Evolutionary conservation across 2,797 vertebrate genomes (phyloP), one percentile per base, ranked within the genome.

Genomic region (Phalloptychus januarius): DNA sequence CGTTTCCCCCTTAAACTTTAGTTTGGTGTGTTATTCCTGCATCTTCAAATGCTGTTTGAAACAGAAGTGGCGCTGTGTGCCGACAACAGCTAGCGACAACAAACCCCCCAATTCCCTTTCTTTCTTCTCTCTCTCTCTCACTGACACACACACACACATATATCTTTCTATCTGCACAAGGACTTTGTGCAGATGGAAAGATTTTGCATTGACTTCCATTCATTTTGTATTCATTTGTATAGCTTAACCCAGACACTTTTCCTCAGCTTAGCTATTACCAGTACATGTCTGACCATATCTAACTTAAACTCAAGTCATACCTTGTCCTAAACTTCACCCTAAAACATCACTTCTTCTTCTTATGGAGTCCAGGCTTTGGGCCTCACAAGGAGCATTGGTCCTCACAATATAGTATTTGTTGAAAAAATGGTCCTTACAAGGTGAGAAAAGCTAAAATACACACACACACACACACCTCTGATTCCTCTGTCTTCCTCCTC

Each of bases 1-100:
- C 23, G 75, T 83, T 85, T 74, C 65, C 46, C 78, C 6, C 25
- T 40, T 13, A 72, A 16, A 87, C 82, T 85, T 77, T 73, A 76
- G 79, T 80, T 83, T 75, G 61, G 38, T 85, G 83, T 89, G 84
- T 87, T 88, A 88, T 86, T 71, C 40, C 75, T 77, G 69, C 45
- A 44, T 91, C 86, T 90, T 94, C 90, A 93, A 89, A 93, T 89
- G 81, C n/a, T 61, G 56, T 79, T 90, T 79, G 73, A 75, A 86
- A 89, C 76, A 65, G 74, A 91, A 90, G 79, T 83, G 78, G 87
- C 40, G 36, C 75, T 80, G 79, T 84, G 77, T 5, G 18, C 48
- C 72, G 75, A 86, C 80, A 89, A 86, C 84, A 87, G 72, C 78
- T 12, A 56, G 54, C 28, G 61, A 86, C 86, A 88, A 85, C 88